These are phyloP conservation scores for Stenotaenia linearis DNA, from an alignment of 2,888 invertebrate genomes.

Conservation along the genomic window DNA sequence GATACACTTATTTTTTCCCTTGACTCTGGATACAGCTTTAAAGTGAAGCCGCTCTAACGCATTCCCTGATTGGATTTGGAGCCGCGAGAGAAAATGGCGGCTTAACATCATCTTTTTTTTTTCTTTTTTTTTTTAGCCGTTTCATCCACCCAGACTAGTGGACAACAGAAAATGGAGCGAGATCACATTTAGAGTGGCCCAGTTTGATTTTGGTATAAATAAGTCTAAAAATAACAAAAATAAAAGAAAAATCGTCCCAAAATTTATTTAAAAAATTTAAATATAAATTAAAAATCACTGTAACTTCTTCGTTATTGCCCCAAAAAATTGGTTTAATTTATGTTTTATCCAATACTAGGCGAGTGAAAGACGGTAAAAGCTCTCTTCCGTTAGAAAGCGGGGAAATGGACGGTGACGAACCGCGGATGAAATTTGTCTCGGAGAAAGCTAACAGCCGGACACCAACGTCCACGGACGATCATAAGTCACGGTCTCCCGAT, in stretches of 20 bases:
- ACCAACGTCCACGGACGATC: constrained; percentile 14
- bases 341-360: neutral
- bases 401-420: neutral
- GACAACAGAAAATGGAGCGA: neutral
- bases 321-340: neutral
- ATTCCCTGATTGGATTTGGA: neutral
- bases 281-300: too few species aligned
- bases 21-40: neutral
- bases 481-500: constrained; percentile 21
- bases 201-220: neutral
- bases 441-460: neutral
- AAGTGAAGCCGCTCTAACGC: neutral
- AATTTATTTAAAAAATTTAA: too few species aligned
- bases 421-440: neutral
- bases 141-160: neutral
- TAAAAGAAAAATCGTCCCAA: too few species aligned
- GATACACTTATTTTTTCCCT: neutral
- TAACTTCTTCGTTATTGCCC: too few species aligned
- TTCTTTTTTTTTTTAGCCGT: neutral
- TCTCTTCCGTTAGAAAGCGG: neutral
- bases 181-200: neutral
- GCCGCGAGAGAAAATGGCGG: neutral
- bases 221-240: too few species aligned
- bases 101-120: neutral
- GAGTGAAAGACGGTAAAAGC: neutral